Base-by-base conservation (phyloP, 2,797 vertebrate species). In the Micropoecilia bifurca region DNA sequence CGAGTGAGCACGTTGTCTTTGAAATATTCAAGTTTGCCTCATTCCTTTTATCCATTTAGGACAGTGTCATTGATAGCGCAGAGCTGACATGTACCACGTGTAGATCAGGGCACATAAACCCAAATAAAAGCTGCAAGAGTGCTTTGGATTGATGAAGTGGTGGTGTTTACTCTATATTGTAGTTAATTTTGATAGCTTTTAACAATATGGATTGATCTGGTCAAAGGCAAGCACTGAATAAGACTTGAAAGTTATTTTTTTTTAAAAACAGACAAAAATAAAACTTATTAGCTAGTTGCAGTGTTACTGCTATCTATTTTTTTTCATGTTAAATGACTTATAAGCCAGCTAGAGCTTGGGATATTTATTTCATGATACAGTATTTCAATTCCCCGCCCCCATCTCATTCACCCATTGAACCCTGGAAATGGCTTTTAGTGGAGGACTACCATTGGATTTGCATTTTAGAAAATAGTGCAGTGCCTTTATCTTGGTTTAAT, bases 311-410 rank as follows among this genome's bases (percentile, higher is more conserved):
- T 30, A 47, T 28, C 20, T 55, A 41, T 57, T 77, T 79, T 63
- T 33, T 48, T 85, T 83, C 41, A 80, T 76, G 78, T 77, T 76
- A 61, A 78, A 16, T 30, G 48, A 66, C 41, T 74, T 53, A 8
- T 18, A 63, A 75, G 71, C 43, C 45, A 72, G 39, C 66, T 71
- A 43, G 13, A 46, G 28, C 12, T 33, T 59, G 25, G 14, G 59
- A 41, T 69, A 53, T 53, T 41, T 36, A 43, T 53, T 25, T 69
- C 4, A 20, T 50, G 30, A 53, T 25, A 9, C 46, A 55, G 16
- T 43, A 13, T 71, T 45, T 71, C 30, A 20, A 41, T 9, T 9
- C 25, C 30, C 73, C 53, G n/a, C 41, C 22, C 25, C 41, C 71
- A 7, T 48, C 16, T 0, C 63, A 63, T 50, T 59, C 20, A 73